Base-by-base conservation (phyloP, 2,888 invertebrate species). In the Thysanoteuthis rhombus region DNA sequence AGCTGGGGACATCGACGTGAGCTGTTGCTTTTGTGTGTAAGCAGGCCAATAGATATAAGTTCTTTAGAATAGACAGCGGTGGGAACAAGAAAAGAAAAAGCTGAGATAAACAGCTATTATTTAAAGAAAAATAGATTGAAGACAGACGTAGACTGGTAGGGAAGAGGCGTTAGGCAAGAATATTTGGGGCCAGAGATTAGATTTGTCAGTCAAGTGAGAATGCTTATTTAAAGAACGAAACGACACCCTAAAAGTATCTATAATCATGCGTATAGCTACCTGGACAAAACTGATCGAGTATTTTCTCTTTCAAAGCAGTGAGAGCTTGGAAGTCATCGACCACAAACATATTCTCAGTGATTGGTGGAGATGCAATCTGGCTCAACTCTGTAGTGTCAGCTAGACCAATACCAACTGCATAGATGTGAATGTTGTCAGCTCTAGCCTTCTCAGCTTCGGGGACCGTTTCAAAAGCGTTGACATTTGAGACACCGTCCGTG, bases 401-500 rank as follows among this genome's bases (percentile, higher is more conserved):
- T 52, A 96, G 93, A 42, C 95, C 96, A 75, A 95, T 95, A 94
- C 95, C 95, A 93, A 95, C 93, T 16, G 94, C 95, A 89, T 95
- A 95, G 16, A 95, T 94, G 39, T 93, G 94, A 90, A 95, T 94
- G 22, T 94, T 94, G 2, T 92, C 93, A 4, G 22, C 89, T 39
- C 95, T 93, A n/a, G 95, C 95, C 45, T 92, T 91, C 89, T 95
- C 95, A 91, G 96, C 96, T 93, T 96, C 96, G 8, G n/a, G n/a
- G 19, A 96, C 94, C 3, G 96, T 96, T 89, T 94, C 93, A 32
- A 95, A 94, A 0, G 95, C 94, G 94, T 96, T 96, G 89, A 96
- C 96, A 93, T 96, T 96, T 39, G 96, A 96, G 42, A 96, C 95
- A 93, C 97, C 97, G 93, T 97, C 96, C n/a, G 97, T 96, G 92